phyloP scores from a whole-genome alignment of 2,113 vertebrate species.

The Limnothrissa miodon region DNA sequence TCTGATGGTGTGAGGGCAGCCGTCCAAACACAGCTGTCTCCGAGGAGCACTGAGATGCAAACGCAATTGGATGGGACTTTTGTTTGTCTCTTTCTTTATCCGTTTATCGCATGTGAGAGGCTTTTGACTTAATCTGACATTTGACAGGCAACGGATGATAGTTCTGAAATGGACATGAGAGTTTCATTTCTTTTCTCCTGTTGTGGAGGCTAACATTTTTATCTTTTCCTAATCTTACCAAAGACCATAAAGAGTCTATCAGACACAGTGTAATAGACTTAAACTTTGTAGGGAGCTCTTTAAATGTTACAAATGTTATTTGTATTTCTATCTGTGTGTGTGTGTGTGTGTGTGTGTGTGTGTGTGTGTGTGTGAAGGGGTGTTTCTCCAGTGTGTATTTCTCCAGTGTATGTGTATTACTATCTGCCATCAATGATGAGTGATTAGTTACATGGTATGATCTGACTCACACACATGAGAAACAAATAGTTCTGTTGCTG shows the following conservation, averaged over 20 bases:
- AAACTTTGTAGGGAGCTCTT: too few relatives aligned
- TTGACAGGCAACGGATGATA: not conserved
- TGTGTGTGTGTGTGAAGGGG: not conserved
- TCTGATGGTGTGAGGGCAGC: not conserved
- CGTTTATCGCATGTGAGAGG: not conserved
- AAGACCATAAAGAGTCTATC: not conserved
- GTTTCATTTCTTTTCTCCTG: not conserved
- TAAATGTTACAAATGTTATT: not conserved
- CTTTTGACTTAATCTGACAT: not conserved
- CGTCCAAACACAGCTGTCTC: conserved; percentile 13
- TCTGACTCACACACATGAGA: conserved; percentile 17
- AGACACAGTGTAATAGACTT: too few relatives aligned
- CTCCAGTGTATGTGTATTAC: not conserved
- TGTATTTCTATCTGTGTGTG: not conserved
- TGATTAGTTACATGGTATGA: conserved; percentile 27
- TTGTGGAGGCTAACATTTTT: not conserved
- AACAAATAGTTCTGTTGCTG: not conserved
- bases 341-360: not conserved
- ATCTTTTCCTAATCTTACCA: not conserved
- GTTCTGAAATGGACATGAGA: not conserved
- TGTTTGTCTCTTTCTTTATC: not conserved
- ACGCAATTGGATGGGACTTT: conserved; percentile 10
- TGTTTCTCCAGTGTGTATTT: too few relatives aligned
- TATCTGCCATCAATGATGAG: not conserved
- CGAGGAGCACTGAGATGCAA: not conserved